Conservation (phyloP, 2,797 vertebrate genomes). For the Helostoma temminkii region DNA sequence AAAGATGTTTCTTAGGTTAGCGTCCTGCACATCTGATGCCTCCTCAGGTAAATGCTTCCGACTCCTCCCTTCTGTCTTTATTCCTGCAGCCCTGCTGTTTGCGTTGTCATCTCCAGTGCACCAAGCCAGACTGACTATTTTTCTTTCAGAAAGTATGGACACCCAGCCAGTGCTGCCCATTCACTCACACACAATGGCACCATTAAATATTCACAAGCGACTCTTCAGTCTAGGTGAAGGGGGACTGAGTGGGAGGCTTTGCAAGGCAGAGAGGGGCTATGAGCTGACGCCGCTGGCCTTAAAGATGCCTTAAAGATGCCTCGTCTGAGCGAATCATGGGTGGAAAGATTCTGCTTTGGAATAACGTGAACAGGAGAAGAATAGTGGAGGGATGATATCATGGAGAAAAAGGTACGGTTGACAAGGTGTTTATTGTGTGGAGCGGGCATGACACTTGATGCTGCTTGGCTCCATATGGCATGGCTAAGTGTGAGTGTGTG, state of each 20-base stretch:
- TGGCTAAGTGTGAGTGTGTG: slow-evolving; percentile 32
- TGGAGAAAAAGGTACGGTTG: slow-evolving; percentile 60
- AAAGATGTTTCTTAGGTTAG: background rate
- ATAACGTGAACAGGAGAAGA: slow-evolving; percentile 73
- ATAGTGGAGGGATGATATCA: slow-evolving; percentile 51
- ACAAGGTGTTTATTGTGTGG: slow-evolving; percentile 51
- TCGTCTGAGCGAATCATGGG: slow-evolving; percentile 45
- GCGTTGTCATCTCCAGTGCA: slow-evolving; percentile 6
- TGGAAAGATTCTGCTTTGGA: slow-evolving; percentile 76
- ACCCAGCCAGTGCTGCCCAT: slow-evolving; percentile 78
- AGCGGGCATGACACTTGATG: slow-evolving; percentile 83
- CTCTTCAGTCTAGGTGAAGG: slow-evolving; percentile 72
- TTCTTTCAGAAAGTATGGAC: slow-evolving; percentile 59
- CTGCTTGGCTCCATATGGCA: slow-evolving; percentile 81
- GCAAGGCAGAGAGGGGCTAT: slow-evolving; percentile 27
- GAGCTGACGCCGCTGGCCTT: slow-evolving; percentile 45
- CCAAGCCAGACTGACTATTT: slow-evolving; percentile 30
- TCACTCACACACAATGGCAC: slow-evolving; percentile 86
- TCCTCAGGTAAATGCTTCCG: slow-evolving; percentile 22
- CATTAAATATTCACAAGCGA: slow-evolving; percentile 94
- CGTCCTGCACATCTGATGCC: background rate
- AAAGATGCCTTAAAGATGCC: slow-evolving; percentile 66
- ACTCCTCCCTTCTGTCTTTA: slow-evolving; percentile 15
- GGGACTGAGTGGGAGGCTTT: slow-evolving; percentile 57
- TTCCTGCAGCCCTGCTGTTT: slow-evolving; percentile 52